Conservation (phyloP, 1,140 invertebrate species). For the Diploscapter pachys region DNA sequence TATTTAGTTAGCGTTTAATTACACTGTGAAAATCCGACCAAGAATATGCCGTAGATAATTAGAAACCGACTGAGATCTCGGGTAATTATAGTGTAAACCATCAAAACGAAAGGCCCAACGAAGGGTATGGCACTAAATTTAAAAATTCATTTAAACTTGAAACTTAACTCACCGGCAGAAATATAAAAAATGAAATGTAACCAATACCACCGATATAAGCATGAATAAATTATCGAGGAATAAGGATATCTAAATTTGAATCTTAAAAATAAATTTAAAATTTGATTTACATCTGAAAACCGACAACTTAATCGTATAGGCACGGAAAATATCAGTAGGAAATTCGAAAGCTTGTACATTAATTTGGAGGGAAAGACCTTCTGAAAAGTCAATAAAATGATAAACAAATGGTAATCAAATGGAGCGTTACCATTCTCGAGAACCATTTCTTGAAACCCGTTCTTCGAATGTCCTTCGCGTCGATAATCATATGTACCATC, state of each 20-base stretch:
- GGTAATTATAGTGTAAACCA: constrained; percentile 96
- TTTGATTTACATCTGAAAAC: too few relatives aligned
- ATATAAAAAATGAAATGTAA: constrained; percentile 43
- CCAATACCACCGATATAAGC: constrained; percentile 35
- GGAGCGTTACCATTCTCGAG: constrained; percentile 46
- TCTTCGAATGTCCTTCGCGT: constrained; percentile 43
- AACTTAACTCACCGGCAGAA: constrained; percentile 64
- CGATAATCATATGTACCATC: constrained; percentile 37
- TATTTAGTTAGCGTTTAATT: constrained; percentile 36
- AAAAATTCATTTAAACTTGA: neutral
- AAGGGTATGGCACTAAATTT: constrained; percentile 77
- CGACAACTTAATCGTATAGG: too few relatives aligned
- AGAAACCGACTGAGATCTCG: constrained; percentile 90
- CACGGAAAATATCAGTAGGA: neutral
- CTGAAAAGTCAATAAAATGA: constrained; percentile 61
- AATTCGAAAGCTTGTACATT: constrained; percentile 81
- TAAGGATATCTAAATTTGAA: constrained; percentile 31
- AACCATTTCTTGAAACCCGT: constrained; percentile 54
- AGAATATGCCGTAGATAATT: constrained; percentile 89
- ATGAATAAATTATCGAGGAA: constrained; percentile 35
- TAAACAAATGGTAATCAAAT: too few relatives aligned
- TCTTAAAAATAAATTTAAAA: too few relatives aligned
- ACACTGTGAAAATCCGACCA: constrained; percentile 97
- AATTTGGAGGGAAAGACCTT: constrained; percentile 82
- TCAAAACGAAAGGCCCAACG: constrained; percentile 93